These are phyloP conservation scores for Stegastes partitus DNA, from an alignment of 2,113 vertebrate genomes.

Conservation along the genomic window DNA sequence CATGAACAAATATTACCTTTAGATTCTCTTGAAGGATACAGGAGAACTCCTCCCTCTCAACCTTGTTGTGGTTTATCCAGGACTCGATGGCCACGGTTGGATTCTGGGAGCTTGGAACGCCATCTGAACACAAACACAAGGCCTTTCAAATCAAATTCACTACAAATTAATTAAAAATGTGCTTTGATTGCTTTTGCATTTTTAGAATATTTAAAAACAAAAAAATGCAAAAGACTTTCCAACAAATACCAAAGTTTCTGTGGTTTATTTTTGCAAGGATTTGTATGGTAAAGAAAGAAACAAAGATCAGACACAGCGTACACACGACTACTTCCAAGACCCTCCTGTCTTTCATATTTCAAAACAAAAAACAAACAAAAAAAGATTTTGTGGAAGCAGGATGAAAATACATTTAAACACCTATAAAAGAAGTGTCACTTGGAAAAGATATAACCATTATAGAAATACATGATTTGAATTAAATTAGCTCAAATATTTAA, in stretches of 20 bases:
- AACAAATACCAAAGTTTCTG: no score
- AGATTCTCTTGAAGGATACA: constrained; percentile 91
- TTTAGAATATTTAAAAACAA: background rate
- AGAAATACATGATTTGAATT: no score
- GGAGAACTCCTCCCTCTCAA: constrained; percentile 92
- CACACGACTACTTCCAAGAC: no score
- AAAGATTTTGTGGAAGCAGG: background rate
- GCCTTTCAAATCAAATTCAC: constrained; percentile 5
- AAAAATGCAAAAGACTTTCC: no score
- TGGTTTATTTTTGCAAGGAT: no score
- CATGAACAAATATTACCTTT: constrained; percentile 85
- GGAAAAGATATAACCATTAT: no score
- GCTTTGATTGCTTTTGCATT: background rate
- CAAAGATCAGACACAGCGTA: no score
- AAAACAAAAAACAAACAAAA: background rate
- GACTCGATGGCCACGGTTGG: constrained; percentile 92
- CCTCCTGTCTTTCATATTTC: background rate
- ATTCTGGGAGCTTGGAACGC: constrained; percentile 96
- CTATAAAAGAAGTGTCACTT: no score
- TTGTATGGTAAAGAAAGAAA: no score
- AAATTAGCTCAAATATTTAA: no score
- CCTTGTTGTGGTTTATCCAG: constrained; percentile 98
- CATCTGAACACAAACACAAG: constrained; percentile 85
- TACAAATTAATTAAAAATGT: no score
- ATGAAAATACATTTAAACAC: background rate